Evolutionary conservation across 1,140 invertebrate species (phyloP), one percentile per base, ranked within the genome.

Genomic region (Heliconius hewitsoni): DNA sequence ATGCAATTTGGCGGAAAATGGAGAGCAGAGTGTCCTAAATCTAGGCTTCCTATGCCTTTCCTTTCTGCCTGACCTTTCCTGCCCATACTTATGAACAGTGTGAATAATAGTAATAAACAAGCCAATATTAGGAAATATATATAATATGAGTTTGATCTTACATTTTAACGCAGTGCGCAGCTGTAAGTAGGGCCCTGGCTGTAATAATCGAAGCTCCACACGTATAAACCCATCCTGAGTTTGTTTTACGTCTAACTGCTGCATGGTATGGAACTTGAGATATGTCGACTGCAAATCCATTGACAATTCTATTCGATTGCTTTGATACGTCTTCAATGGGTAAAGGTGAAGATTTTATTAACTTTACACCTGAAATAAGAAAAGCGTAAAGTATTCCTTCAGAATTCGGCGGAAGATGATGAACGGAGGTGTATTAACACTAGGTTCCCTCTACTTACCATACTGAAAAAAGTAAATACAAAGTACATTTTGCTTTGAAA

Each of bases 181-280:
- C 91, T 30, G 93, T 93, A 6, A 94, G 74, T 3, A 90, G 52
- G 0, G 85, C 82, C 50, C 77, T 90, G 16, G 73, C 71, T 13
- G 78, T 85, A n/a, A 95, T 90, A 16, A 95, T 78, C 3, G 87
- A 82, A 13, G 89, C 93, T 27, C 94, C 94, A 80, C 94, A 95
- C 8, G 82, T 83, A 74, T 92, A 90, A n/a, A 82, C 57, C 90
- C 89, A 95, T n/a, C 89, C 88, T 19, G 80, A 80, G 18, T 74
- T 73, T 8, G 84, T 79, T 76, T 71, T 86, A 8, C 89, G 82
- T 16, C 87, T 81, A 60, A 95, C 70, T 23, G 90, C 75, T 1
- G 89, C 93, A 76, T 94, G 92, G 73, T 94, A 95, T 5, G 93
- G 93, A 0, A 92, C 82, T 19, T 91, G 83, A 1, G 78, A 87